Evolutionary conservation across 2,113 vertebrate genomes (phyloP).

Genomic region (Chionis minor): DNA sequence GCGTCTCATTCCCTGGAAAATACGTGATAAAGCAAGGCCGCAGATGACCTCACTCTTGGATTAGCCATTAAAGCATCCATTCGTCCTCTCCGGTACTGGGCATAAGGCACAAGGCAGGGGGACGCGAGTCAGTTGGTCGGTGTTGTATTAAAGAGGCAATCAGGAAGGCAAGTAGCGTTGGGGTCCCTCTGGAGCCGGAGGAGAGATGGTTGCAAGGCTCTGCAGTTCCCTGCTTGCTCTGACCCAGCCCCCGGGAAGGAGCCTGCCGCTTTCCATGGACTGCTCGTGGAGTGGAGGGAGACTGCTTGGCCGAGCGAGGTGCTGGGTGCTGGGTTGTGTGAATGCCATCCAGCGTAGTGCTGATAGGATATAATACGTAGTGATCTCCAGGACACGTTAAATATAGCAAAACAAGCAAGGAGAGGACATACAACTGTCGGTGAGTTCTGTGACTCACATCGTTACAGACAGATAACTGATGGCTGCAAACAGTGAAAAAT

Average conservation of each 20-base stretch:
- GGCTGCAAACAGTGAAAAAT: background rate
- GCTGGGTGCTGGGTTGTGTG: too few species aligned
- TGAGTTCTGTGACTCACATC: background rate
- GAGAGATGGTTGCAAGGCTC: background rate
- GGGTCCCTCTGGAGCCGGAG: background rate
- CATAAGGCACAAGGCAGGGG: background rate
- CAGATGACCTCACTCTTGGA: background rate
- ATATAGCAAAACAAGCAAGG: background rate
- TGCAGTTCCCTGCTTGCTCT: background rate
- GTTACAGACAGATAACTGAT: background rate
- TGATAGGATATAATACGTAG: background rate
- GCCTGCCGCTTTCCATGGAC: background rate
- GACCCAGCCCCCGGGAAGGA: background rate
- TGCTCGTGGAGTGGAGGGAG: background rate
- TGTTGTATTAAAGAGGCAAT: background rate
- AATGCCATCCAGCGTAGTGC: background rate
- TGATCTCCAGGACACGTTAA: background rate
- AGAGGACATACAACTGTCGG: background rate
- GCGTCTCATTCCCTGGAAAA: background rate
- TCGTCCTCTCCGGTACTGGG: background rate
- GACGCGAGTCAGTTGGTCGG: background rate
- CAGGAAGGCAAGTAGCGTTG: background rate
- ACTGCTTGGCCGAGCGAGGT: background rate
- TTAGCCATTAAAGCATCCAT: background rate
- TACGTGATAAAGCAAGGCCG: background rate